Conservation (phyloP, 2,797 vertebrate genomes). For the Trachops cirrhosus region DNA sequence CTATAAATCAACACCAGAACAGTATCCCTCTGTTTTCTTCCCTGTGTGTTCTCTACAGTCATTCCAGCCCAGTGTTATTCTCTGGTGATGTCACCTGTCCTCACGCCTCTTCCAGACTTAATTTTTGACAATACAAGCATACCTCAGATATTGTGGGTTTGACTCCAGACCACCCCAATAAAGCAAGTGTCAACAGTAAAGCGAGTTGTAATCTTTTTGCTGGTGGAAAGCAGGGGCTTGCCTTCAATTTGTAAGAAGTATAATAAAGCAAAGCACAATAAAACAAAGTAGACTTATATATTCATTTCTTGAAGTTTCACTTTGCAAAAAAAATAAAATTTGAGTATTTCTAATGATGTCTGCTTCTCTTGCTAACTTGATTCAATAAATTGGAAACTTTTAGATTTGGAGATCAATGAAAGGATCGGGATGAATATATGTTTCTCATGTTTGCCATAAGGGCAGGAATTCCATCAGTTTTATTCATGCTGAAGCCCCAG, state of each 20-base stretch:
- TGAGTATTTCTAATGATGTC: background rate
- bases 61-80: background rate
- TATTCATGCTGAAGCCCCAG: background rate
- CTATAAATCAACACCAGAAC: background rate
- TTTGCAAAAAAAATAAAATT: background rate
- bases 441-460: background rate
- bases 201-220: background rate
- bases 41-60: background rate
- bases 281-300: background rate
- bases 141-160: background rate
- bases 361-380: background rate
- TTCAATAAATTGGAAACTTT: background rate
- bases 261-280: background rate
- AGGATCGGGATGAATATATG: background rate
- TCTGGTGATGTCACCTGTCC: background rate
- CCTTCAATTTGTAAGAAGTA: background rate
- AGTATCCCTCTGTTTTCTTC: background rate
- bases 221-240: background rate
- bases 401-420: background rate
- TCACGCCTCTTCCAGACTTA: background rate
- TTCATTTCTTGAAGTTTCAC: conserved; percentile 17
- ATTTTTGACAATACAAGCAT: background rate
- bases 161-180: background rate
- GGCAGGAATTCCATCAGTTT: background rate
- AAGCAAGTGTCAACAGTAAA: background rate